Conservation (phyloP, 2,113 vertebrate genomes). For the Elgaria multicarinata region DNA sequence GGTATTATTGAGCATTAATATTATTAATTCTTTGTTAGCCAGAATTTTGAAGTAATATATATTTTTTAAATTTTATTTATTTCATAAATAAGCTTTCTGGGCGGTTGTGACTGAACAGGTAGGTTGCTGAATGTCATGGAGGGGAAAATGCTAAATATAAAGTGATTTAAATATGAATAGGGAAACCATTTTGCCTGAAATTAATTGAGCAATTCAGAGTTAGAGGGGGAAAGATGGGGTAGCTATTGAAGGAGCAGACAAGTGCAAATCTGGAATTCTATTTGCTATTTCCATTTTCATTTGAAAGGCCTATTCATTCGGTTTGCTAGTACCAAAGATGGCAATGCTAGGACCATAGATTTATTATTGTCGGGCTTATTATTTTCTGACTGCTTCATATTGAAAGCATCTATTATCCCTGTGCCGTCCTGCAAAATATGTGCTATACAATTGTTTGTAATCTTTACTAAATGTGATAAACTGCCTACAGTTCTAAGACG, state of each 20-base stretch:
- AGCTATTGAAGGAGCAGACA: background rate
- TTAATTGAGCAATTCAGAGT: background rate
- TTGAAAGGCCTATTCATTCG: constrained; percentile 24
- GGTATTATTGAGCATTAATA: background rate
- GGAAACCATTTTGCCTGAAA: constrained; percentile 4
- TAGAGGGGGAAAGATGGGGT: background rate
- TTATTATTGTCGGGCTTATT: constrained; percentile 35
- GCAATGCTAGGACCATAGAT: constrained; percentile 11
- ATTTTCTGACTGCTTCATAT: constrained; percentile 45
- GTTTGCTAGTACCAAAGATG: background rate
- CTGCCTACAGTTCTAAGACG: constrained; percentile 32
- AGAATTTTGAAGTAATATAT: background rate
- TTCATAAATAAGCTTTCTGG: too few species aligned
- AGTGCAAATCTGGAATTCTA: constrained; percentile 13
- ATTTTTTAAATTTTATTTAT: too few species aligned
- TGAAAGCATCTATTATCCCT: constrained; percentile 32
- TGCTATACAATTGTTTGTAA: constrained; percentile 21
- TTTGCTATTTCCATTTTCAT: constrained; percentile 49
- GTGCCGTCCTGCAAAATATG: constrained; percentile 20
- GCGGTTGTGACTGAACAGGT: background rate
- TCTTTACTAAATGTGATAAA: constrained; percentile 42
- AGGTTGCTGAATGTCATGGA: constrained; percentile 1
- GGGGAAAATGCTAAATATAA: background rate
- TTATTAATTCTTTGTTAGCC: background rate
- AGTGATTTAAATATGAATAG: constrained; percentile 1